Evolutionary conservation across 2,113 vertebrate species (phyloP).

Genomic region (Monarcha castaneiventris): DNA sequence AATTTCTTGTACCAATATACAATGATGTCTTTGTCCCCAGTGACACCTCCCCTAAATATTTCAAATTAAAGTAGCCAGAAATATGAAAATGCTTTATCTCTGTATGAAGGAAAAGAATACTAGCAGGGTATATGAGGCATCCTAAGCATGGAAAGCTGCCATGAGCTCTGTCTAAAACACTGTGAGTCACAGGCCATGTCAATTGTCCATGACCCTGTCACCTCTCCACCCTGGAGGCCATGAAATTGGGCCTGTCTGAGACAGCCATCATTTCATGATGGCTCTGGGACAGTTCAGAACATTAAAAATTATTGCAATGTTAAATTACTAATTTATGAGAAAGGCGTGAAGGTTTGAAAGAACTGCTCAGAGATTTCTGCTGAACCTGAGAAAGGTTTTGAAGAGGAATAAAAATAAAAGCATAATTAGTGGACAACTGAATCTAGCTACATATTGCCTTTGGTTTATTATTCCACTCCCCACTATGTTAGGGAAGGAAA

Average conservation of each 20-base stretch:
- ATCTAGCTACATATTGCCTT: neutral
- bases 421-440: neutral
- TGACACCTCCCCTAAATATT: neutral
- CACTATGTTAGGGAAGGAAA: neutral
- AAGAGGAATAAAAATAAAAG: neutral
- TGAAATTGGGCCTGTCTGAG: neutral
- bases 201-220: neutral
- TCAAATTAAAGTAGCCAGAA: neutral
- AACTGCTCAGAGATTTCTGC: neutral
- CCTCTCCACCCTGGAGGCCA: neutral
- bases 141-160: neutral
- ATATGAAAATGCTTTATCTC: neutral
- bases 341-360: neutral
- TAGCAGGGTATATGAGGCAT: neutral
- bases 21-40: accelerated
- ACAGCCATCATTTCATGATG: neutral
- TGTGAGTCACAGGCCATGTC: neutral
- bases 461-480: neutral
- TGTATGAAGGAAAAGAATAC: neutral
- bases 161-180: neutral
- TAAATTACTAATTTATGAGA: neutral
- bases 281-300: neutral
- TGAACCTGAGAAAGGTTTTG: neutral
- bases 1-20: neutral
- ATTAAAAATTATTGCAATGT: neutral